Percentiles rank a stretch among this genome's conserved stretches.
These are phyloP conservation scores for Epistrophella euchroma DNA, from an alignment of 2,888 invertebrate genomes.

Conservation along the genomic window DNA sequence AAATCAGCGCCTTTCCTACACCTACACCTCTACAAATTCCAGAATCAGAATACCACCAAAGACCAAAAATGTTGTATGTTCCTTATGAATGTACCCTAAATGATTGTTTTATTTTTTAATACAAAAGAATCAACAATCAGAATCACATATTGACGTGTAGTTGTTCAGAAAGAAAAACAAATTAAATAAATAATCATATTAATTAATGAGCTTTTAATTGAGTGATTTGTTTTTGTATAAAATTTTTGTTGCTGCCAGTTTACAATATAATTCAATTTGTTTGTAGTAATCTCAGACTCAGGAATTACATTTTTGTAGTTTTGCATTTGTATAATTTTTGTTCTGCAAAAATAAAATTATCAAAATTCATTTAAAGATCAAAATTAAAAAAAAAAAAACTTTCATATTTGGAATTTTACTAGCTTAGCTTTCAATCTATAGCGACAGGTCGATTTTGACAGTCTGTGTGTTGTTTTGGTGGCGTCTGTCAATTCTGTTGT, in stretches of 20 bases:
- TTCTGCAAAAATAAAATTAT: no score
- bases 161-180: background rate
- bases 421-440: no score
- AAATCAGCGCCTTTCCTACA: conserved; percentile 13
- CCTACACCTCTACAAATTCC: background rate
- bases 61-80: background rate
- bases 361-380: no score
- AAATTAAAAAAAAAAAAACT: no score
- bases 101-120: conserved; percentile 8
- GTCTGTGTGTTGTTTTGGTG: no score
- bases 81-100: background rate
- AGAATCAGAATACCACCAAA: background rate
- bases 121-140: background rate
- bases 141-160: conserved; percentile 6
- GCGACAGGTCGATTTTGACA: no score
- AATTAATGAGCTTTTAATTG: conserved; percentile 12
- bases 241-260: background rate
- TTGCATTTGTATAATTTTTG: no score
- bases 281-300: background rate
- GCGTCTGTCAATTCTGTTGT: no score
- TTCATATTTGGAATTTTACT: no score
- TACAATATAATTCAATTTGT: background rate
- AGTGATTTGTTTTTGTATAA: background rate
- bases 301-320: background rate
- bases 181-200: conserved; percentile 2